phyloP scores from a whole-genome alignment of 2,888 invertebrate species.

The Meganola albula region DNA sequence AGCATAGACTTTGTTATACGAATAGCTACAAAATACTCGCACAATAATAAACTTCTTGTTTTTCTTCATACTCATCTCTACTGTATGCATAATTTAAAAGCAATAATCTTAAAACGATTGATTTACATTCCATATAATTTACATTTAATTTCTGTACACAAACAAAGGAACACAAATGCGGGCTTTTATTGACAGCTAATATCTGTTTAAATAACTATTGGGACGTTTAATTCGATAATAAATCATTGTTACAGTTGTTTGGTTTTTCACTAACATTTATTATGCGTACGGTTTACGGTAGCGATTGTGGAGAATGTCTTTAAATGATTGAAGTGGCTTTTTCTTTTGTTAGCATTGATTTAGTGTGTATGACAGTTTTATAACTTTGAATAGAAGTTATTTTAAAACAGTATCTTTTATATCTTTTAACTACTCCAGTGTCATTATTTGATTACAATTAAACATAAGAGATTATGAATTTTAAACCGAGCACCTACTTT shows the following conservation, averaged over 20 bases:
- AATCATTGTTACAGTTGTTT: conserved; percentile 54
- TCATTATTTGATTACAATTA: too few relatives aligned
- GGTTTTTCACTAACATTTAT: conserved; percentile 57
- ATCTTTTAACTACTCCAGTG: too few relatives aligned
- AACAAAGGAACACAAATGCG: conserved; percentile 48
- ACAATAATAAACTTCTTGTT: conserved; percentile 2
- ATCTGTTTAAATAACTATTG: conserved; percentile 54
- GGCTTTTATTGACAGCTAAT: conserved; percentile 61
- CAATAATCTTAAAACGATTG: conserved; percentile 21
- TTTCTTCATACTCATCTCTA: conserved; percentile 6
- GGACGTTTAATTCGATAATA: conserved; percentile 48
- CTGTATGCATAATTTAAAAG: conserved; percentile 7
- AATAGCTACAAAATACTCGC: too few relatives aligned
- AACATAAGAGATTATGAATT: too few relatives aligned
- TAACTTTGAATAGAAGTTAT: too few relatives aligned
- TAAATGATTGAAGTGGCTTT: conserved; percentile 28
- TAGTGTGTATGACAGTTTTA: too few relatives aligned
- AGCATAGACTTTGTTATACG: not conserved
- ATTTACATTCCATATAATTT: conserved; percentile 28
- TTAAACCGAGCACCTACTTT: too few relatives aligned
- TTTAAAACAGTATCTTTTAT: too few relatives aligned
- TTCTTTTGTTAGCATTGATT: conserved; percentile 6
- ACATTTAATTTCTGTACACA: conserved; percentile 26
- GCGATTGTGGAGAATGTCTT: conserved; percentile 31
- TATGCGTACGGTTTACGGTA: conserved; percentile 51